phyloP scores from a whole-genome alignment of 2,888 invertebrate genomes.

The Cataglyphis altisquamis region DNA sequence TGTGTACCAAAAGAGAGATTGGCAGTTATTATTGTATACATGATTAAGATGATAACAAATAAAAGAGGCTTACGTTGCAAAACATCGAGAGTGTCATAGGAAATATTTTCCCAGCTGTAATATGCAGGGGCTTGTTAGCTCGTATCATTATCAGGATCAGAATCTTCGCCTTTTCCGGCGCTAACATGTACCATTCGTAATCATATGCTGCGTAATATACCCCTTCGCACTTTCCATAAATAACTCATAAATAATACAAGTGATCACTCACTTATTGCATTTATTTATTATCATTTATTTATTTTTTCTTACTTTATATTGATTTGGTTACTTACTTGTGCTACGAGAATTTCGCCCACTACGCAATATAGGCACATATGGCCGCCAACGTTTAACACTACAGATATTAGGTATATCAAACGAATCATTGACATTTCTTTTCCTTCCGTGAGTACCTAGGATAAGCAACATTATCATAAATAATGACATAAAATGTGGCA shows the following conservation, averaged over 20 bases:
- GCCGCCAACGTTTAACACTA: background rate
- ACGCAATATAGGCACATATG: slow-evolving; percentile 21
- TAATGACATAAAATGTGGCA: too few relatives aligned
- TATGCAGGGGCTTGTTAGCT: background rate
- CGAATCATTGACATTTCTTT: background rate
- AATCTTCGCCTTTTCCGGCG: background rate
- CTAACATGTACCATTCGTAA: slow-evolving; percentile 12
- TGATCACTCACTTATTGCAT: too few relatives aligned
- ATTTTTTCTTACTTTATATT: background rate
- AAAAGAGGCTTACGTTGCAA: background rate
- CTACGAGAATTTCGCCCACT: slow-evolving; percentile 23
- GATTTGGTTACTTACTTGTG: slow-evolving; percentile 15
- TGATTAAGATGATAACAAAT: too few relatives aligned
- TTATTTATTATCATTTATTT: too few relatives aligned
- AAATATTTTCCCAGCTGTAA: slow-evolving; percentile 43
- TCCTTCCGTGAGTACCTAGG: slow-evolving; percentile 1
- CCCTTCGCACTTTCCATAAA: background rate
- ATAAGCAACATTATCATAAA: too few relatives aligned
- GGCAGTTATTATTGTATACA: too few relatives aligned
- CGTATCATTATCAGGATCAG: slow-evolving; percentile 37
- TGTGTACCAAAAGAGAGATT: too few relatives aligned
- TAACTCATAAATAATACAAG: too few relatives aligned
- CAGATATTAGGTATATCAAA: background rate
- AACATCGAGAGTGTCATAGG: slow-evolving; percentile 32
- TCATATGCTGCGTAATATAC: slow-evolving; percentile 21